Evolutionary conservation across 2,888 invertebrate species (phyloP).

Genomic region (Cephus pulcher): DNA sequence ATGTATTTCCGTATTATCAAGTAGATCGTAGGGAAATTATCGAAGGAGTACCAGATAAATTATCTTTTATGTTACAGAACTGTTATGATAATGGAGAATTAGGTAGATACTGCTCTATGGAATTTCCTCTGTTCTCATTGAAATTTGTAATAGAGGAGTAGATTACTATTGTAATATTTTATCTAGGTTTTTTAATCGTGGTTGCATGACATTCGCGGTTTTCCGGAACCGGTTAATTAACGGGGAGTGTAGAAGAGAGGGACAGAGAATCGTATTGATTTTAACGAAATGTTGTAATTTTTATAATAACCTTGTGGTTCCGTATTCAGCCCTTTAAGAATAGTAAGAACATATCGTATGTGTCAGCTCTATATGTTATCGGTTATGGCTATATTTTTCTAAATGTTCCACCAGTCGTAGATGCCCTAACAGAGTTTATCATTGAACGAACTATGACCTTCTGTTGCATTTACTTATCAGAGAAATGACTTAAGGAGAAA

Average conservation of each 20-base stretch:
- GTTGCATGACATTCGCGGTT: neutral
- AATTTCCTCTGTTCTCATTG: neutral
- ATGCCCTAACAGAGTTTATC: neutral
- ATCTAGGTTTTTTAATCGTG: neutral
- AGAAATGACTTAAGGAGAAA: neutral
- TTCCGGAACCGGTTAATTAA: conserved; percentile 9
- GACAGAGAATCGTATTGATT: neutral
- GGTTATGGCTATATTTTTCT: neutral
- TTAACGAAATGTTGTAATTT: neutral
- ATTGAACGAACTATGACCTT: neutral
- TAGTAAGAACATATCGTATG: neutral
- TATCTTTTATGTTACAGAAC: neutral
- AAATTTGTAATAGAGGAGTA: neutral
- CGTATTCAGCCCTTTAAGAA: neutral
- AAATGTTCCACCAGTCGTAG: neutral
- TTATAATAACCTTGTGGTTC: neutral
- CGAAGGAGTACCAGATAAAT: neutral
- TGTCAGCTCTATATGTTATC: neutral
- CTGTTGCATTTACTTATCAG: neutral
- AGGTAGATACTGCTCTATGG: neutral
- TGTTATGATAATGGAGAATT: neutral
- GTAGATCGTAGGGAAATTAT: neutral
- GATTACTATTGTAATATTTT: neutral
- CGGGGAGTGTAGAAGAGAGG: conserved; percentile 20
- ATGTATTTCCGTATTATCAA: neutral